A percentile compares a stretch with the other conserved stretches of the same genome.
phyloP scores from a whole-genome alignment of 1,140 invertebrate genomes.

The Prorops nasuta region DNA sequence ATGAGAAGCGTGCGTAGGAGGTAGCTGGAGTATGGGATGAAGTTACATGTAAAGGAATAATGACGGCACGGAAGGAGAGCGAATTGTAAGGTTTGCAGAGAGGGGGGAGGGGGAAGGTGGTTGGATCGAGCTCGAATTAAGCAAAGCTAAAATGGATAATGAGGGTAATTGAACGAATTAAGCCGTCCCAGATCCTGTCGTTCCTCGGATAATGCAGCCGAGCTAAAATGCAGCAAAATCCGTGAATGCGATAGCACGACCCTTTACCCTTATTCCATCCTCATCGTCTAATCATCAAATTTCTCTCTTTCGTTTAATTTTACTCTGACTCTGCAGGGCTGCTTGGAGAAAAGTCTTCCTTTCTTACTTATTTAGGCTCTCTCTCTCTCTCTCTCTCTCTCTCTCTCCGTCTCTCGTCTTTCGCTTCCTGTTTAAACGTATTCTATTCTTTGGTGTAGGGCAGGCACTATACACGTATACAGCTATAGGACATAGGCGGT shows the following conservation, averaged over 20 bases:
- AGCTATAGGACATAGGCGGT: too few species aligned
- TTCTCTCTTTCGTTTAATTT: too few species aligned
- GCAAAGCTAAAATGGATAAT: constrained; percentile 26
- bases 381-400: not conserved
- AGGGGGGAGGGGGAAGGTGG: too few species aligned
- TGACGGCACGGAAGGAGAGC: not conserved
- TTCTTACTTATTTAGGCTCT: constrained; percentile 4
- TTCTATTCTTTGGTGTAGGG: too few species aligned
- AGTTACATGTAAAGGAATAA: too few species aligned
- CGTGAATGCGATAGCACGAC: constrained; percentile 12
- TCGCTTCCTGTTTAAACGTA: too few species aligned
- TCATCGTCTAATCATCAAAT: not conserved
- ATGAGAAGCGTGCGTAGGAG: too few species aligned
- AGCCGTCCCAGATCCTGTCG: constrained; percentile 13
- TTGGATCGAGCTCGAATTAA: constrained; percentile 9
- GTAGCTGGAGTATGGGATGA: too few species aligned
- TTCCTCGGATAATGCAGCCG: constrained; percentile 6
- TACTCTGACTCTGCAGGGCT: too few species aligned
- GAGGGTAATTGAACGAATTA: constrained; percentile 31
- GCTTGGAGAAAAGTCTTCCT: not conserved
- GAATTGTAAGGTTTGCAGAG: not conserved
- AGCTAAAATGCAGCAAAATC: constrained; percentile 1
- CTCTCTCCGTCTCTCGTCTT: not conserved
- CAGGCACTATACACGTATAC: too few species aligned
- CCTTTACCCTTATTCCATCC: not conserved